These are phyloP conservation scores for Yponomeuta sedellus DNA, from an alignment of 2,888 invertebrate species.

Conservation along the genomic window DNA sequence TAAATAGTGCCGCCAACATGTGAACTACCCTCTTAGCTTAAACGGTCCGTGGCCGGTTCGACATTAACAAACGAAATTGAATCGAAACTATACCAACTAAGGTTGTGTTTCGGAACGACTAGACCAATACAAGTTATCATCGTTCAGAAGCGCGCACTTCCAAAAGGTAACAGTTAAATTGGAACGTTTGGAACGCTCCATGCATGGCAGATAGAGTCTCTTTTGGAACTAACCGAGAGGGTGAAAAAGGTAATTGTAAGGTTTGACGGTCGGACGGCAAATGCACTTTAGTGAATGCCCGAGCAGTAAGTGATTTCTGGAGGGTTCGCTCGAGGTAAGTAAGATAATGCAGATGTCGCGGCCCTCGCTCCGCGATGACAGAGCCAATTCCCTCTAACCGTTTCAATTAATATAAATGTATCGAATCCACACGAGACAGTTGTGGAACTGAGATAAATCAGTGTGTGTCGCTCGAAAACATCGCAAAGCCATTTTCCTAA, in stretches of 20 bases:
- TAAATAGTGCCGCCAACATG: conserved; percentile 73
- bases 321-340: conserved; percentile 52
- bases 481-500: conserved; percentile 4
- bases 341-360: conserved; percentile 70
- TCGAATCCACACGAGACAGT: conserved; percentile 10
- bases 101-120: conserved; percentile 26
- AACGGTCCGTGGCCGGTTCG: conserved; percentile 46
- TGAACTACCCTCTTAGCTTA: conserved; percentile 74
- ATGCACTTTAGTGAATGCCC: conserved; percentile 69
- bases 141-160: conserved; percentile 41
- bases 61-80: conserved; percentile 25
- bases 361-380: conserved; percentile 46
- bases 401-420: conserved; percentile 69
- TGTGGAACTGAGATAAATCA: conserved; percentile 15
- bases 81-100: conserved; percentile 13
- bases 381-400: conserved; percentile 57
- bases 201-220: conserved; percentile 24
- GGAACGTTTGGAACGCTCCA: not conserved
- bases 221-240: conserved; percentile 26
- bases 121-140: conserved; percentile 50
- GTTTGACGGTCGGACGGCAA: conserved; percentile 61
- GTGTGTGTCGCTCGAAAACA: not conserved
- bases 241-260: conserved; percentile 43
- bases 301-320: conserved; percentile 61
- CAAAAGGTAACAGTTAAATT: conserved; percentile 25